Evolutionary conservation across 1,140 invertebrate genomes (phyloP).

Genomic region (Formica selysi): DNA sequence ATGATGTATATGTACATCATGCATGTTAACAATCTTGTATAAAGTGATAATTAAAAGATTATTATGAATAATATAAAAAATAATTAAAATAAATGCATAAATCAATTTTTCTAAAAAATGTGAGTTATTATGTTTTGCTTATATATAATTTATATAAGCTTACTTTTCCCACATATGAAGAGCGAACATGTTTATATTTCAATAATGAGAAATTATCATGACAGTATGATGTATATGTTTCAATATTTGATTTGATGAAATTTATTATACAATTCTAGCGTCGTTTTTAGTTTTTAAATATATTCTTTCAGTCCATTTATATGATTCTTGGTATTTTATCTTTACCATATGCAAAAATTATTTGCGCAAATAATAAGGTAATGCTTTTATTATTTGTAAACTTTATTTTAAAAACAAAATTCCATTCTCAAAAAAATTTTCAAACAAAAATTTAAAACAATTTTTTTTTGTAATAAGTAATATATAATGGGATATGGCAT

Average conservation of each 20-base stretch:
- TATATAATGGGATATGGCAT: not conserved
- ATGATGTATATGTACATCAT: not conserved
- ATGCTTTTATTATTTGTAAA: constrained; percentile 33
- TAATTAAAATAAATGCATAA: constrained; percentile 82
- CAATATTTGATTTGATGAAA: constrained; percentile 37
- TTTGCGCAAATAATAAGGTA: not conserved
- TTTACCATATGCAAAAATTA: constrained; percentile 22
- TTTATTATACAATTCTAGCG: constrained; percentile 66
- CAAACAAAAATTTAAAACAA: not conserved
- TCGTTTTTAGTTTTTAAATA: constrained; percentile 71
- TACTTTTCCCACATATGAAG: constrained; percentile 46
- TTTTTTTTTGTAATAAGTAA: not conserved
- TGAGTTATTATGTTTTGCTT: constrained; percentile 80
- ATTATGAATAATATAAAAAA: constrained; percentile 41
- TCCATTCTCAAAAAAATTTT: too few relatives aligned
- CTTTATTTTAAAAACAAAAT: constrained; percentile 33
- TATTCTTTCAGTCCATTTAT: constrained; percentile 62
- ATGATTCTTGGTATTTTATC: constrained; percentile 54
- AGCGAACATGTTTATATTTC: constrained; percentile 46
- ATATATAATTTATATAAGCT: constrained; percentile 71
- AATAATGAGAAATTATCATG: constrained; percentile 25
- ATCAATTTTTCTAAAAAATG: constrained; percentile 81
- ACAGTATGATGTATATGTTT: constrained; percentile 27
- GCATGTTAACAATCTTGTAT: not conserved
- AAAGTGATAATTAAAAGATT: constrained; percentile 25